Percentiles rank a stretch among this genome's conserved stretches.
Evolutionary conservation across 2,113 vertebrate genomes (phyloP).

Genomic region (Cyprinus carpio): DNA sequence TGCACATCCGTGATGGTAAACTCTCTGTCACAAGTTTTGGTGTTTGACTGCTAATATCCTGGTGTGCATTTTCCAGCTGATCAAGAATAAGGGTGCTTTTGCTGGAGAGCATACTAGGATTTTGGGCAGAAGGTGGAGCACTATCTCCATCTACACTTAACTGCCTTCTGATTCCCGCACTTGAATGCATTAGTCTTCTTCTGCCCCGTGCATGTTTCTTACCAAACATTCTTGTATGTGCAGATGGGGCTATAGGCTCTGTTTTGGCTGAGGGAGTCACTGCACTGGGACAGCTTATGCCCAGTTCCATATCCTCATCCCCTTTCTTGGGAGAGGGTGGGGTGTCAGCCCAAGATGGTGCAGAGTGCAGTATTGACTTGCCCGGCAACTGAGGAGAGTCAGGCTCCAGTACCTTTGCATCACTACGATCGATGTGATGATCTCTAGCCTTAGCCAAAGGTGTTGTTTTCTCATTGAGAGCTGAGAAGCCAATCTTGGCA

Average conservation of each 20-base stretch:
- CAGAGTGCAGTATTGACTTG: conserved; percentile 90
- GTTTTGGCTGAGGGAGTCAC: conserved; percentile 75
- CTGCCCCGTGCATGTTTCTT: conserved; percentile 76
- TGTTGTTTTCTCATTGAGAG: conserved; percentile 80
- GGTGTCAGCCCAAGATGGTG: conserved; percentile 83
- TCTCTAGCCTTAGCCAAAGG: conserved; percentile 76
- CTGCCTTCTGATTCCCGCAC: conserved; percentile 69
- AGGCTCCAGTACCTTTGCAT: conserved; percentile 80
- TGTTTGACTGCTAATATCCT: conserved; percentile 74
- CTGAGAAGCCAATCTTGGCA: conserved; percentile 77
- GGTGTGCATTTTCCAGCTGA: conserved; percentile 73
- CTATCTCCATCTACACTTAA: conserved; percentile 67
- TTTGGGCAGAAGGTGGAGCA: conserved; percentile 62
- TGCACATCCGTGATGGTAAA: conserved; percentile 89
- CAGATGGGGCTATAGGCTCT: conserved; percentile 71
- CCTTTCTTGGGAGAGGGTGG: conserved; percentile 81
- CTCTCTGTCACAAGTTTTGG: conserved; percentile 76
- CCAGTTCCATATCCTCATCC: conserved; percentile 79
- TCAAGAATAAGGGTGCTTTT: conserved; percentile 73
- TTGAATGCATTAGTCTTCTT: conserved; percentile 71
- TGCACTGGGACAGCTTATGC: conserved; percentile 77
- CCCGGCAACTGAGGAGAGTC: conserved; percentile 86
- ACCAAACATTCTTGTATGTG: conserved; percentile 72
- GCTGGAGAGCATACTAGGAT: conserved; percentile 63
- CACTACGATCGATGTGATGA: conserved; percentile 79